Percentiles rank a stretch among this genome's conserved stretches.
Evolutionary conservation across 2,797 vertebrate genomes (phyloP).

Genomic region (Sciurus vulgaris): DNA sequence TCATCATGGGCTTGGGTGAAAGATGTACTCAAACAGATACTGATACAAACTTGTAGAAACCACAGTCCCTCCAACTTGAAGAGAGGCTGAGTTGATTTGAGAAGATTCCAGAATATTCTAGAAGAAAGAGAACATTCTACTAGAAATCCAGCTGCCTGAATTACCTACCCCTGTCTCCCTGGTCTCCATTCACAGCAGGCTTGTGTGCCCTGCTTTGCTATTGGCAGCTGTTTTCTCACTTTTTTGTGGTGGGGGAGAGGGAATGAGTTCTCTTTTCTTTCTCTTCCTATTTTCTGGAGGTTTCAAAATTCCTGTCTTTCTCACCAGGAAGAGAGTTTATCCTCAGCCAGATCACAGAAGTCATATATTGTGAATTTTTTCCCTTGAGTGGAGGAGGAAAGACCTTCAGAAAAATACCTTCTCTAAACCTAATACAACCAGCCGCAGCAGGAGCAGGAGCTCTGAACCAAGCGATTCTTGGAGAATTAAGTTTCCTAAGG

Average conservation of each 20-base stretch:
- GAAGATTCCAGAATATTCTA: conserved; percentile 34
- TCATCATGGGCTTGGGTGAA: neutral
- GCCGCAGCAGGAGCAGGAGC: neutral
- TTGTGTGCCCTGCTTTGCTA: neutral
- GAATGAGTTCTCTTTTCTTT: neutral
- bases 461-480: neutral
- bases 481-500: conserved; percentile 41
- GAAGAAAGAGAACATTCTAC: neutral
- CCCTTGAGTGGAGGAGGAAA: neutral
- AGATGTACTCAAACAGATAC: neutral
- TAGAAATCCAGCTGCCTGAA: neutral
- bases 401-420: neutral
- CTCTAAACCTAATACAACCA: neutral
- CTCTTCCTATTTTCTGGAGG: neutral
- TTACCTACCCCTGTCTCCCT: neutral
- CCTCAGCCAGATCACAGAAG: neutral
- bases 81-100: neutral
- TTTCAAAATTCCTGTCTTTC: neutral
- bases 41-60: neutral
- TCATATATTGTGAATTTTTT: neutral
- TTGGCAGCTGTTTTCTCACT: neutral
- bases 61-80: neutral
- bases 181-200: neutral
- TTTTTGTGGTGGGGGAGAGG: neutral
- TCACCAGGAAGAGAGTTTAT: neutral